Conservation (phyloP, 2,113 vertebrate species). For the Hippocampus zosterae region DNA sequence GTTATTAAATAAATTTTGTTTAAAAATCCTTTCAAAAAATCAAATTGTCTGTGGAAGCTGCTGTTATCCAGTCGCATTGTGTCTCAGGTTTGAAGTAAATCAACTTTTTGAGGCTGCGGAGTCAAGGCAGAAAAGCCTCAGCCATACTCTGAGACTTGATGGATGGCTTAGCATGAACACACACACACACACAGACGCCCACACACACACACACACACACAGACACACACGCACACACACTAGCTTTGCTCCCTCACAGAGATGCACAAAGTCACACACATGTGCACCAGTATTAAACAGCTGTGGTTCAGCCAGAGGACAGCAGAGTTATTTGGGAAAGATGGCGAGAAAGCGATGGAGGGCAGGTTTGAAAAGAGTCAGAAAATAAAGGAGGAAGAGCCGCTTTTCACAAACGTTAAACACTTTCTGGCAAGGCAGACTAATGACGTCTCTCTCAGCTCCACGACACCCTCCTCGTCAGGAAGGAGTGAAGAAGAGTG, state of each 20-base stretch:
- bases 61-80: slow-evolving; percentile 23
- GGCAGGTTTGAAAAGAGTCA: slow-evolving; percentile 26
- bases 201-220: no score
- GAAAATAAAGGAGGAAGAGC: slow-evolving; percentile 28
- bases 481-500: slow-evolving; percentile 12
- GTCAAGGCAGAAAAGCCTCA: slow-evolving; percentile 35
- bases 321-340: slow-evolving; percentile 43
- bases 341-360: slow-evolving; percentile 26
- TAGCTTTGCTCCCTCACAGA: not conserved
- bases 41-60: slow-evolving; percentile 5
- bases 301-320: slow-evolving; percentile 61
- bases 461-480: slow-evolving; percentile 35
- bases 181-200: slow-evolving; percentile 1
- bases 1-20: not conserved
- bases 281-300: slow-evolving; percentile 46
- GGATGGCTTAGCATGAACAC: slow-evolving; percentile 41
- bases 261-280: slow-evolving; percentile 18
- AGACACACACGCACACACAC: not conserved
- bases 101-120: slow-evolving; percentile 35
- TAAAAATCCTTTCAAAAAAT: not conserved
- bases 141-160: slow-evolving; percentile 41
- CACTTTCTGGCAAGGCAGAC: slow-evolving; percentile 37
- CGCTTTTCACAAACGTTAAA: slow-evolving; percentile 47
- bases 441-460: slow-evolving; percentile 38
- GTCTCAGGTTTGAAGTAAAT: slow-evolving; percentile 41